Evolutionary conservation across 2,797 vertebrate genomes (phyloP).

Genomic region (Menidia menidia): DNA sequence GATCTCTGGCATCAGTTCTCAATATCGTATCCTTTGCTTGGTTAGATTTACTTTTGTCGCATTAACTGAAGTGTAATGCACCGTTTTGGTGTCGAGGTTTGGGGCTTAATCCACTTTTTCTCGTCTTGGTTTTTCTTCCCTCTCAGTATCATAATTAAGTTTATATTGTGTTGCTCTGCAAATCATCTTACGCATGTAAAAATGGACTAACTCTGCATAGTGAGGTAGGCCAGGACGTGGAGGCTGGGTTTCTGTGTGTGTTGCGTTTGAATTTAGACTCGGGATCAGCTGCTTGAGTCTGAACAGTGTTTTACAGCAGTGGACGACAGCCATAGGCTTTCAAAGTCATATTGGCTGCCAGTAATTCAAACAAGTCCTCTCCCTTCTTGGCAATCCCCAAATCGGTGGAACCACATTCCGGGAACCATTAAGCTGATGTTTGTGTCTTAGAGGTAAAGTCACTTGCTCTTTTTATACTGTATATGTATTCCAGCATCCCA

Average conservation of each 20-base stretch:
- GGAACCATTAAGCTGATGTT: background rate
- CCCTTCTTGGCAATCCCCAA: too few species aligned
- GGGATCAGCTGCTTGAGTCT: background rate
- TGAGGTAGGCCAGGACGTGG: background rate
- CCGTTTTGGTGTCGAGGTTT: slow-evolving; percentile 30
- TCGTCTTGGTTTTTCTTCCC: too few species aligned
- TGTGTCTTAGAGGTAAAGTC: background rate
- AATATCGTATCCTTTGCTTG: slow-evolving; percentile 56
- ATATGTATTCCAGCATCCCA: background rate
- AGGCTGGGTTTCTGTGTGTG: background rate
- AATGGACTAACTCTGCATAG: background rate
- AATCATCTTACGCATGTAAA: background rate
- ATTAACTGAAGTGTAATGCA: slow-evolving; percentile 48
- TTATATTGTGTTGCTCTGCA: background rate
- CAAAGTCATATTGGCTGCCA: background rate
- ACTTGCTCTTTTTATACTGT: background rate
- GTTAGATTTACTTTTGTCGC: slow-evolving; percentile 60
- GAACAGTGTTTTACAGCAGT: background rate
- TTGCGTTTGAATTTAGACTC: background rate
- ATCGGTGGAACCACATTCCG: background rate
- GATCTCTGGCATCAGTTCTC: slow-evolving; percentile 35
- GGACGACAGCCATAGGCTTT: background rate
- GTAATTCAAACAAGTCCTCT: too few species aligned
- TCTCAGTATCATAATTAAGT: background rate
- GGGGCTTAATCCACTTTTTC: too few species aligned